phyloP scores from a whole-genome alignment of 2,888 invertebrate species.

The Drosophila demipolita region DNA sequence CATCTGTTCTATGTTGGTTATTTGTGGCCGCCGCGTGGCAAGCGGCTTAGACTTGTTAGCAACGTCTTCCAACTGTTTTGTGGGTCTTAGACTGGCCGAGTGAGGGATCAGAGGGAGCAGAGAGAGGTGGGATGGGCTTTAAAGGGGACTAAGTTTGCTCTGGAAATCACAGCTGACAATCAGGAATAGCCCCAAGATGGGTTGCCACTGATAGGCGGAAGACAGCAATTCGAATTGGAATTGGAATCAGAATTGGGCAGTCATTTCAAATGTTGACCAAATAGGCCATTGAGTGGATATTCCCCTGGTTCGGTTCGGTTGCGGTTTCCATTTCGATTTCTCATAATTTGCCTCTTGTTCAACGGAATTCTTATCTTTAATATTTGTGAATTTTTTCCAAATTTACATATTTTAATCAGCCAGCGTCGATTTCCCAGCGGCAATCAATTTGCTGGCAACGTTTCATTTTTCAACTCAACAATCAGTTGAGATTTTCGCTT shows the following conservation, averaged over 20 bases:
- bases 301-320: slow-evolving; percentile 1
- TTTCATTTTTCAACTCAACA: slow-evolving; percentile 22
- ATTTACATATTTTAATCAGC: slow-evolving; percentile 75
- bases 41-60: slow-evolving; percentile 71
- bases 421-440: slow-evolving; percentile 67
- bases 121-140: not conserved
- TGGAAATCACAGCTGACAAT: slow-evolving; percentile 43
- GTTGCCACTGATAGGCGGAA: slow-evolving; percentile 24
- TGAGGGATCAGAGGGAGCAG: not conserved
- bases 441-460: slow-evolving; percentile 57
- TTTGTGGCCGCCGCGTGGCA: slow-evolving; percentile 35
- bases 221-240: slow-evolving; percentile 28
- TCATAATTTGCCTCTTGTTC: slow-evolving; percentile 33
- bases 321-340: slow-evolving; percentile 37
- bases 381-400: slow-evolving; percentile 41
- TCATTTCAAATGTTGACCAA: slow-evolving; percentile 28
- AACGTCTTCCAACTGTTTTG: slow-evolving; percentile 57
- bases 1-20: slow-evolving; percentile 25
- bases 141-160: not conserved
- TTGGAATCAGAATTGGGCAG: slow-evolving; percentile 25
- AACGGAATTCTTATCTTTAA: not conserved
- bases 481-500: slow-evolving; percentile 43
- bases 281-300: slow-evolving; percentile 21
- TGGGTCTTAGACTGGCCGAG: slow-evolving; percentile 28
- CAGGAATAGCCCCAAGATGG: slow-evolving; percentile 48